Evolutionary conservation across 2,113 vertebrate genomes (phyloP), one percentile per base, ranked within the genome.

Genomic region (Neodon shergylaensis): DNA sequence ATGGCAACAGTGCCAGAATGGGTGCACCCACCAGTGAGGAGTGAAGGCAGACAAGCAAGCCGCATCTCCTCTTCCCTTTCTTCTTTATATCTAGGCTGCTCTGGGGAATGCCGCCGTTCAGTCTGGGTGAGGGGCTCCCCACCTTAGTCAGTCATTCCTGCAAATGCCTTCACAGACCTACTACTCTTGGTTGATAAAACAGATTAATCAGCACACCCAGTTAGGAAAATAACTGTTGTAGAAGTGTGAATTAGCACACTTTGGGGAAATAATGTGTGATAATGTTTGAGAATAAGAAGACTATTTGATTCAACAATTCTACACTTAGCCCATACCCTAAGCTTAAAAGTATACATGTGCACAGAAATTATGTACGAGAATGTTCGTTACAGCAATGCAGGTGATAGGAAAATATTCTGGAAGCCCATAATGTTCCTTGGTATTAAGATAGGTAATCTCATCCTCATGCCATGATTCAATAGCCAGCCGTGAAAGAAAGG

Each of bases 391-490:
- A 88, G 66, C 58, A 44, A 58, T 24, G 9, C 72, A 39, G 83
- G 33, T 24, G 39, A 36, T 39, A 73, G 74, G 14, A 92, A 92
- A 90, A 44, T 36, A 92, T 72, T 77, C 76, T 72, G 36, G 65
- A 94, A 90, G 72, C 28, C 42, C 44, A 4, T 74, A 47, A 49
- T 61, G 21, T 73, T 87, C 76, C 33, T 12, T 65, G 72, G 78
- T 31, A 73, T 81, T 88, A 49, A 96, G 94, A 95, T 74, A 76
- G 36, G 39, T 77, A 92, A 66, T 76, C 89, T 49, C 42, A 54
- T 87, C 70, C 79, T 84, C 16, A 70, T 44, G 70, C 31, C 22
- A 17, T 92, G 66, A 81, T n/a, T 8, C 44, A 79, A 92, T 84
- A 91, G 70, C 28, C 65, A 82, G 66, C 49, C 82, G 49, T 78